These are phyloP conservation scores for Macrotrachela quadricornifera DNA, from an alignment of 1,140 invertebrate genomes.

Conservation along the genomic window DNA sequence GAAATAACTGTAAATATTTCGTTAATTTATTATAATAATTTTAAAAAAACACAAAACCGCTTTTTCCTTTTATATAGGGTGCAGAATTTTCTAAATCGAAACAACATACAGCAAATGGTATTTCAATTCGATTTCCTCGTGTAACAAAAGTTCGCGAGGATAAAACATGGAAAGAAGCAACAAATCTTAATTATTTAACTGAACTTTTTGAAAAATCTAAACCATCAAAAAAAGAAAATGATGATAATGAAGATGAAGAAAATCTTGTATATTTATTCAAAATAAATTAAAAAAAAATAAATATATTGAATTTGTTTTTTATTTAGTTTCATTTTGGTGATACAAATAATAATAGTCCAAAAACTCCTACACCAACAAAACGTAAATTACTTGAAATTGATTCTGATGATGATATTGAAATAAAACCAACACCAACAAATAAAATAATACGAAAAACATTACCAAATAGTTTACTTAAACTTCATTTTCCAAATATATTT, in stretches of 20 bases:
- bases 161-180: slow-evolving; percentile 61
- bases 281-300: not conserved
- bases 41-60: no score
- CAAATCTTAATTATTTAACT: slow-evolving; percentile 47
- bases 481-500: no score
- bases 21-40: no score
- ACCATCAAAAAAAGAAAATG: not conserved
- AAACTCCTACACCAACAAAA: no score
- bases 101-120: slow-evolving; percentile 65
- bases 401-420: no score
- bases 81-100: slow-evolving; percentile 70
- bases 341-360: no score
- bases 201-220: slow-evolving; percentile 25
- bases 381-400: no score
- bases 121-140: slow-evolving; percentile 73
- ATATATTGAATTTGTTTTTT: not conserved
- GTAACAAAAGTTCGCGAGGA: slow-evolving; percentile 59
- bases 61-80: slow-evolving; percentile 32
- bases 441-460: no score
- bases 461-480: no score
- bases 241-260: not conserved
- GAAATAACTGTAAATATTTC: slow-evolving; percentile 44
- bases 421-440: no score
- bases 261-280: not conserved
- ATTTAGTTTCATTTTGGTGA: no score